Evolutionary conservation across 2,113 vertebrate species (phyloP), one percentile per base, ranked within the genome.

Genomic region (Odontesthes bonariensis): DNA sequence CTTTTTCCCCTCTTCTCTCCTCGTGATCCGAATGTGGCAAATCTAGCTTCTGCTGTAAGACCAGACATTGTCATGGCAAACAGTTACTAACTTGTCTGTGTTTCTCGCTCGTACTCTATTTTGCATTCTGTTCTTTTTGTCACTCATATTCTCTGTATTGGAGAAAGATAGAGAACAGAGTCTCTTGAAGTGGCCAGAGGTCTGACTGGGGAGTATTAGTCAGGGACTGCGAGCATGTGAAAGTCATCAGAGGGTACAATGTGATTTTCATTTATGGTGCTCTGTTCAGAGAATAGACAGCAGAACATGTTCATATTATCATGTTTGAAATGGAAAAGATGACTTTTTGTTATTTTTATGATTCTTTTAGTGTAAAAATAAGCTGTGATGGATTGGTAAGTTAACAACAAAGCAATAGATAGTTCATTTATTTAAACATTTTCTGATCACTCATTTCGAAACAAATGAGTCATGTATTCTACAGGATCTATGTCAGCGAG

Each of bases 221-320:
- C 67, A 77, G 63, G 31, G 65, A 67, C 60, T 17, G 11, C 72
- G 68, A 84, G 79, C 91, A 93, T 92, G 91, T 92, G 91, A 93
- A 88, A 85, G 85, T 88, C 88, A 91, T 93, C 87, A 91, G 73
- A 85, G 54, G 54, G 51, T 17, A 51, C 85, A 89, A 82, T 55
- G 84, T 88, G 88, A 91, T 75, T 85, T 80, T 86, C 79, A 90
- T 92, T 88, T 83, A 52, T 46, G 60, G 40, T 7, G 44, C 58
- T 87, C 53, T 44, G 65, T 57, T 80, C 73, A 17, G 60, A 68
- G n/a, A 51, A 68, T n/a, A 69, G 64, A 78, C 65, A 67, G 57
- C 33, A 47, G 60, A 62, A 75, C 89, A 71, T 19, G 35, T 22
- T 14, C 4, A 10, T 47, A 12, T 22, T 20, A 12, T 33, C 54